These are phyloP conservation scores for Manacus vitellinus DNA, from an alignment of 2,113 vertebrate genomes.

Conservation along the genomic window DNA sequence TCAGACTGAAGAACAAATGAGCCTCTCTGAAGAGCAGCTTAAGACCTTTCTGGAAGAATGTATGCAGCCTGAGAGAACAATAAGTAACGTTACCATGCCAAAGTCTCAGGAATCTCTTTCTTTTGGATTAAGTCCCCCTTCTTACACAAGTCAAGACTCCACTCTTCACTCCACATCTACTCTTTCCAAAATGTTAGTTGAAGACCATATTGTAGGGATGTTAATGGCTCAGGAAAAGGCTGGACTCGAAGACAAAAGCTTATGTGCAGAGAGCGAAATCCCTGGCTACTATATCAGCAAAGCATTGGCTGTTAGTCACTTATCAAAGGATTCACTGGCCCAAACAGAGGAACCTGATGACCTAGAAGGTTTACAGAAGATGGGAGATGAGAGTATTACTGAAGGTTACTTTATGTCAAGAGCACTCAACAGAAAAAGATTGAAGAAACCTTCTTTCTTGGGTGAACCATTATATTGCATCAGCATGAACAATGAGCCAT, in stretches of 20 bases:
- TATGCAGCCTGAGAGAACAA: constrained; percentile 54
- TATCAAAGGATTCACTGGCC: constrained; percentile 46
- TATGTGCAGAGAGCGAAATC: neutral
- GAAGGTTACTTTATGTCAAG: constrained; percentile 78
- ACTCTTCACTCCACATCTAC: constrained; percentile 44
- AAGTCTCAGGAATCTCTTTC: constrained; percentile 62
- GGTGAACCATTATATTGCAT: constrained; percentile 63
- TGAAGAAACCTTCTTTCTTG: constrained; percentile 76
- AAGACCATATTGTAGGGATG: constrained; percentile 56
- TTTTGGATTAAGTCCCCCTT: constrained; percentile 23
- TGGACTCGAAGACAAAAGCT: neutral
- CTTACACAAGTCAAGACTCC: constrained; percentile 51
- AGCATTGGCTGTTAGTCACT: constrained; percentile 45
- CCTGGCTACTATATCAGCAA: constrained; percentile 55
- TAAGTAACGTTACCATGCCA: constrained; percentile 48
- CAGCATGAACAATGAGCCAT: constrained; percentile 46
- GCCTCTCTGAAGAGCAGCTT: constrained; percentile 75
- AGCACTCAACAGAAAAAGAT: constrained; percentile 68
- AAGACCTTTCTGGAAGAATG: constrained; percentile 76
- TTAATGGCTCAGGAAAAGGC: constrained; percentile 33
- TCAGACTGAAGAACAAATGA: constrained; percentile 58
- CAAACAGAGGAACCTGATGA: constrained; percentile 59
- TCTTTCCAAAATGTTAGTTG: constrained; percentile 53
- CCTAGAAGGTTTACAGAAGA: constrained; percentile 56
- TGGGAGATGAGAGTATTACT: constrained; percentile 39